Percentiles rank a stretch among this genome's conserved stretches.
Conservation (phyloP, 2,113 vertebrate species). For the Campylorhamphus procurvoides region DNA sequence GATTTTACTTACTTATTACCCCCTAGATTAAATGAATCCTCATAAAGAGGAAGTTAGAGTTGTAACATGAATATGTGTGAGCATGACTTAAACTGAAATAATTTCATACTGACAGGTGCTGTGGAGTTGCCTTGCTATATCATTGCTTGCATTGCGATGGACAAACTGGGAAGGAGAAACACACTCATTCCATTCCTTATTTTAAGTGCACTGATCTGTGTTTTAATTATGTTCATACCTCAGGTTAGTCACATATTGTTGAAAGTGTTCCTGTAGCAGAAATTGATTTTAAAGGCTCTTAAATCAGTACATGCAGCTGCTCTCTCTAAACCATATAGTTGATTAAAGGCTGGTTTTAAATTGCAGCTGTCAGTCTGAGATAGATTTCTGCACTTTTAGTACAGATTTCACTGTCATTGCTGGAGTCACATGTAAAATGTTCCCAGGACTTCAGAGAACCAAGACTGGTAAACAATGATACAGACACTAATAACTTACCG, state of each 20-base stretch:
- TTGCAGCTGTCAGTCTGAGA: neutral
- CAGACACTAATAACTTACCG: neutral
- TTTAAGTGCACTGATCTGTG: conserved; percentile 80
- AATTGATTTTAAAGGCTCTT: neutral
- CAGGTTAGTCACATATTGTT: conserved; percentile 69
- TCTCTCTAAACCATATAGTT: neutral
- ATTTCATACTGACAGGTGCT: conserved; percentile 78
- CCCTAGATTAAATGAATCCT: neutral
- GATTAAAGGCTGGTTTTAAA: conserved; percentile 1
- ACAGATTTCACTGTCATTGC: neutral
- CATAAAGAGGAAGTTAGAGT: conserved; percentile 9
- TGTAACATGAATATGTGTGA: neutral
- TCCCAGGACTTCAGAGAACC: neutral
- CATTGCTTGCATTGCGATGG: conserved; percentile 85
- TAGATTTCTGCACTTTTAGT: neutral
- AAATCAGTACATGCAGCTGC: neutral
- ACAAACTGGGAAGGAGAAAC: conserved; percentile 87
- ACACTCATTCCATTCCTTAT: conserved; percentile 84
- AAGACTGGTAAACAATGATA: neutral
- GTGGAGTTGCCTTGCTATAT: conserved; percentile 90
- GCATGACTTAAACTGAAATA: neutral
- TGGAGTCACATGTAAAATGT: neutral
- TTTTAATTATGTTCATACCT: conserved; percentile 84
- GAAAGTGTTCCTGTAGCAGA: conserved; percentile 4
- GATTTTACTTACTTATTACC: neutral